Evolutionary conservation across 2,797 vertebrate species (phyloP).

Genomic region (Pyrocephalus nanus): DNA sequence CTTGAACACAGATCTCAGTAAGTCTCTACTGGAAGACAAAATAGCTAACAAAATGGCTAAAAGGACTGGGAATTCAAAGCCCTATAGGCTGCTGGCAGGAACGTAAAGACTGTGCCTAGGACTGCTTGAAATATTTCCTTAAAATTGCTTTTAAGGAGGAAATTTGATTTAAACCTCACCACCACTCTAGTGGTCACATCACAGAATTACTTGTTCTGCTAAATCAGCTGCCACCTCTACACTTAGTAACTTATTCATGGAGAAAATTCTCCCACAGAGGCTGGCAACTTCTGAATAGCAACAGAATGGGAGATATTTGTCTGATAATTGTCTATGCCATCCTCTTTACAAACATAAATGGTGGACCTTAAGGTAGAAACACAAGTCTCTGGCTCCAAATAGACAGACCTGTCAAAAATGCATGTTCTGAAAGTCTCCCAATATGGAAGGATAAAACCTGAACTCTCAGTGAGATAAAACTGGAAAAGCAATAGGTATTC

Average conservation of each 20-base stretch:
- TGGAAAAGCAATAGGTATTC: background rate
- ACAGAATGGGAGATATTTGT: background rate
- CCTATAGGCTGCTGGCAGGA: background rate
- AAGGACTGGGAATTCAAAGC: conserved; percentile 1
- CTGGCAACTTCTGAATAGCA: background rate
- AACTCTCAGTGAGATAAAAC: background rate
- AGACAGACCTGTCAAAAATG: background rate
- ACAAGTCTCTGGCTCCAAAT: background rate
- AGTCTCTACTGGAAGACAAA: background rate
- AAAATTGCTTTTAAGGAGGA: background rate
- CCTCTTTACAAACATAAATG: background rate
- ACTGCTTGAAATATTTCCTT: conserved; percentile 5
- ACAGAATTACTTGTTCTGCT: background rate
- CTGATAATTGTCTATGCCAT: background rate
- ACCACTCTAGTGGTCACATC: background rate
- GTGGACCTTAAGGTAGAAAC: background rate
- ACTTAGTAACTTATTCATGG: background rate
- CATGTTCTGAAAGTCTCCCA: background rate
- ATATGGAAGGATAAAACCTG: background rate
- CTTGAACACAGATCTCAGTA: background rate
- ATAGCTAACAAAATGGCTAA: background rate
- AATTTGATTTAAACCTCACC: background rate
- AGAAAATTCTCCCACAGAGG: background rate
- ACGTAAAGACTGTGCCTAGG: background rate
- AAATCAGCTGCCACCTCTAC: background rate